Base-by-base conservation (phyloP, 2,797 vertebrate species). In the Scarus forsteni region DNA sequence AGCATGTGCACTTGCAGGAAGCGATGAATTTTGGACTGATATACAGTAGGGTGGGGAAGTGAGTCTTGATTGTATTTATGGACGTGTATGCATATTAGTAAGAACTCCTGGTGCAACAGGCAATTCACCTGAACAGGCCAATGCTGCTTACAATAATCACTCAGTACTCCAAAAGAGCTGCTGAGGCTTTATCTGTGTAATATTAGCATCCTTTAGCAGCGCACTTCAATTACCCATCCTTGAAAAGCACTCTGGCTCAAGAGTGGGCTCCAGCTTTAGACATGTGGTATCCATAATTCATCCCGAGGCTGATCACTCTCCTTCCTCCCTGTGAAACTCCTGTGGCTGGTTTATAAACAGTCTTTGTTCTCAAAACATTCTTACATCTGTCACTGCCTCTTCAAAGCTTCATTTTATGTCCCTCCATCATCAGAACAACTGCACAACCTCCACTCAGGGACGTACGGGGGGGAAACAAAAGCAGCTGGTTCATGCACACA, bases 261-360 rank as follows among this genome's bases (percentile, higher is more conserved):
- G 80, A 92, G 84, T 80, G 60, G 85, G 79, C 84, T 88, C 81
- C 86, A 80, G 91, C 90, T 85, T 86, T 85, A 89, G 84, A 86
- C 89, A 90, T 91, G 86, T 91, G 88, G 79, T 85, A 90, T 93
- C 89, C 92, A 94, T 92, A 93, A 93, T 92, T 94, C 88, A 93
- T 91, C 88, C 85, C 39, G 57, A 88, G 83, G 88, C 77, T 66
- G 73, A 92, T 91, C 85, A 53, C 83, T 86, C 89, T 79, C 81
- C 90, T 79, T 83, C 83, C 85, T 85, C 80, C 64, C 70, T 64
- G 79, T 81, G 78, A 71, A 85, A 86, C 84, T 91, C 88, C 85
- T 68, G 45, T 81, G 79, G 61, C 81, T 70, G 84, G 74, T 75
- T 83, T 83, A 90, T 90, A 94, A 94, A 93, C 90, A 92, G 74